These are phyloP conservation scores for Leptarthrus brevirostris DNA, from an alignment of 2,888 invertebrate species.

Conservation along the genomic window DNA sequence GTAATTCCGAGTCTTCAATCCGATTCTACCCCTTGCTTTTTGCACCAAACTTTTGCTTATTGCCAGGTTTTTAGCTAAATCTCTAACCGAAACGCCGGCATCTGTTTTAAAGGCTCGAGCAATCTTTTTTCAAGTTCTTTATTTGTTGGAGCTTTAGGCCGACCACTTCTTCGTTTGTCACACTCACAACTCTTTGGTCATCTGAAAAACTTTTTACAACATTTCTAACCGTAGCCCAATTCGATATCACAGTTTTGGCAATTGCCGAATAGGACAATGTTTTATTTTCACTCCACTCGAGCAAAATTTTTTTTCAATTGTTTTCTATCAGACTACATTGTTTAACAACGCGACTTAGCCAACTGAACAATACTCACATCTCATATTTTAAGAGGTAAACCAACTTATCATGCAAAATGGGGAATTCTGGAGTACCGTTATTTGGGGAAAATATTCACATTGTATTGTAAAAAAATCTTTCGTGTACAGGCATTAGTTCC, in stretches of 20 bases:
- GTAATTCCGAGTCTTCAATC: neutral
- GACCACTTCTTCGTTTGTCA: constrained; percentile 1
- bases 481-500: no score
- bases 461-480: no score
- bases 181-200: neutral
- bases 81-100: neutral
- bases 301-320: neutral
- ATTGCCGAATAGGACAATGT: neutral
- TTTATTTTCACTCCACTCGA: neutral
- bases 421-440: no score
- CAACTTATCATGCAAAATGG: no score
- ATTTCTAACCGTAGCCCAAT: neutral
- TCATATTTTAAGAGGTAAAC: no score
- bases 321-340: no score
- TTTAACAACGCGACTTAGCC: neutral
- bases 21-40: neutral
- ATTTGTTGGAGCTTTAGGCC: neutral
- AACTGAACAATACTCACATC: neutral
- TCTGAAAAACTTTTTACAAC: neutral
- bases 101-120: neutral
- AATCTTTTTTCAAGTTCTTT: constrained; percentile 1
- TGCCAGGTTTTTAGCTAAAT: neutral
- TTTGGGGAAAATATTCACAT: no score
- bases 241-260: neutral
- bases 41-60: constrained; percentile 6